phyloP scores from a whole-genome alignment of 2,797 vertebrate genomes.

The Phalloptychus januarius region DNA sequence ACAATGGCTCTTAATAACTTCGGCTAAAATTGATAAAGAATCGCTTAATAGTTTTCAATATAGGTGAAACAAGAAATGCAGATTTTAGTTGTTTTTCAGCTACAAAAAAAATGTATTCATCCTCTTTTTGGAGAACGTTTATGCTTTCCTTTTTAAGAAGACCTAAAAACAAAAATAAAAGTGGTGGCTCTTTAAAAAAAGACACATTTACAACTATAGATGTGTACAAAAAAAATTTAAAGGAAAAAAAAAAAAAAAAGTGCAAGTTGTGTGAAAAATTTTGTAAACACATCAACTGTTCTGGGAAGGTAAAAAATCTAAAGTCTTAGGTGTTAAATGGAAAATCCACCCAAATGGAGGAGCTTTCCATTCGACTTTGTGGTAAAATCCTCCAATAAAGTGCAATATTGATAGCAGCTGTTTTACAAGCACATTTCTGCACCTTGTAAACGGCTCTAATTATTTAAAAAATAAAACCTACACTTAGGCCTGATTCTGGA shows the following conservation, averaged over 20 bases:
- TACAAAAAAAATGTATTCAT: background rate
- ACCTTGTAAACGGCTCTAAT: slow-evolving; percentile 24
- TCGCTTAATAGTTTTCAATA: too few species aligned
- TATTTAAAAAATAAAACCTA: background rate
- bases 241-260: too few species aligned
- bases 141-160: background rate
- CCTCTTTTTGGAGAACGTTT: background rate
- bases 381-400: slow-evolving; percentile 35
- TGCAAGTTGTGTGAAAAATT: background rate
- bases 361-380: slow-evolving; percentile 37
- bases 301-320: background rate
- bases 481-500: slow-evolving; percentile 5
- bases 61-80: too few species aligned
- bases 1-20: too few species aligned
- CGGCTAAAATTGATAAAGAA: too few species aligned
- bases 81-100: too few species aligned
- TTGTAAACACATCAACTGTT: background rate
- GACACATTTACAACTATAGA: background rate
- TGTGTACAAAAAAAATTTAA: background rate
- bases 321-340: background rate
- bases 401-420: slow-evolving; percentile 22
- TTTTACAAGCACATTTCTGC: slow-evolving; percentile 26
- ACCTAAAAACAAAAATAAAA: background rate
- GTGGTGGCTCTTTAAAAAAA: background rate
- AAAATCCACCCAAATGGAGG: slow-evolving; percentile 4